A percentile compares a stretch with the other conserved stretches of the same genome.
Evolutionary conservation across 2,113 vertebrate species (phyloP).

Genomic region (Oplegnathus fasciatus): DNA sequence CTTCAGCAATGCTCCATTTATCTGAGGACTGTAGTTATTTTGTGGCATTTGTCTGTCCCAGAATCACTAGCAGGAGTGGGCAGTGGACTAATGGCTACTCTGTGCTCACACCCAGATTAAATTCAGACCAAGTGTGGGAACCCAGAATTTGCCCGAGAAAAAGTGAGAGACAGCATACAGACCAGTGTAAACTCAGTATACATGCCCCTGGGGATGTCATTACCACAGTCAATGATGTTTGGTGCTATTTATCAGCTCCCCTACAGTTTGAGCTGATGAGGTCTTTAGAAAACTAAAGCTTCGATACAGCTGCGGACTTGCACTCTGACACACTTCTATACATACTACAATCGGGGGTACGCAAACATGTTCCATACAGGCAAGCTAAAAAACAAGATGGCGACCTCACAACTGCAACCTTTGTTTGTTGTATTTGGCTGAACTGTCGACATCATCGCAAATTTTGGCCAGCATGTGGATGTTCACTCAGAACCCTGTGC

Average conservation of each 20-base stretch:
- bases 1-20: slow-evolving; percentile 12
- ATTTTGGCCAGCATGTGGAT: too few relatives aligned
- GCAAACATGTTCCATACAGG: too few relatives aligned
- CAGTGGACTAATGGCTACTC: neutral
- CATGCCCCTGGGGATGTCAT: neutral
- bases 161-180: neutral
- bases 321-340: neutral
- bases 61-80: neutral
- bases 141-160: neutral
- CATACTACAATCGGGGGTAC: neutral
- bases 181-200: neutral
- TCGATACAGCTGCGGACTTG: neutral
- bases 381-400: neutral
- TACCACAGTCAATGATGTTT: neutral
- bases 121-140: neutral
- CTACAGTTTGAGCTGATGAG: neutral
- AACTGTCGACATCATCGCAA: too few relatives aligned
- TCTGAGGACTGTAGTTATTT: neutral
- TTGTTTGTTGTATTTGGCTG: too few relatives aligned
- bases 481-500: too few relatives aligned
- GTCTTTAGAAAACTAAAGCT: neutral
- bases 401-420: neutral
- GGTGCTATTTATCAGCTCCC: neutral
- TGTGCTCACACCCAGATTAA: neutral
- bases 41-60: neutral